Percentiles rank a stretch among this genome's conserved stretches.
These are phyloP conservation scores for Nudaria mundana DNA, from an alignment of 2,888 invertebrate genomes.

Conservation along the genomic window DNA sequence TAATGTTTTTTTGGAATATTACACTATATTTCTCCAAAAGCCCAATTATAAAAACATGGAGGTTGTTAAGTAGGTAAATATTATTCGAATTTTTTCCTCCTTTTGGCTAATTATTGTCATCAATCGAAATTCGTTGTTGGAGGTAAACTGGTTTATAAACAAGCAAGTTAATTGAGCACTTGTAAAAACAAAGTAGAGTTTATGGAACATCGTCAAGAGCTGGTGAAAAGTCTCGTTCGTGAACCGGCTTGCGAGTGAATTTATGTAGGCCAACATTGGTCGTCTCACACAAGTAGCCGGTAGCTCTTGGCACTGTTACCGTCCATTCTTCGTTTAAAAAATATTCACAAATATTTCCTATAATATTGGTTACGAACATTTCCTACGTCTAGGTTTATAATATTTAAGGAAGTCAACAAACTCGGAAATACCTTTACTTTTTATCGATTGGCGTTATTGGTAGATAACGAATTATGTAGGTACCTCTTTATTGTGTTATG, in stretches of 20 bases:
- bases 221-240: slow-evolving; percentile 45
- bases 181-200: slow-evolving; percentile 27
- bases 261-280: slow-evolving; percentile 52
- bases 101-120: slow-evolving; percentile 4
- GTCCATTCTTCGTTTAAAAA: slow-evolving; percentile 21
- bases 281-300: slow-evolving; percentile 48
- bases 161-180: slow-evolving; percentile 10
- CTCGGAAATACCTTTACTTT: background rate
- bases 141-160: slow-evolving; percentile 24
- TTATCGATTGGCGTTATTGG: background rate
- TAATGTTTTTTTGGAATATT: too few species aligned
- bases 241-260: slow-evolving; percentile 44
- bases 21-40: too few species aligned
- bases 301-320: slow-evolving; percentile 32
- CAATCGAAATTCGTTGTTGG: slow-evolving; percentile 13
- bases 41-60: background rate
- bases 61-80: background rate
- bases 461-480: too few species aligned
- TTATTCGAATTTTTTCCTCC: slow-evolving; percentile 17
- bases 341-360: slow-evolving; percentile 20
- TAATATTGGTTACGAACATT: slow-evolving; percentile 11
- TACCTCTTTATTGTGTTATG: too few species aligned
- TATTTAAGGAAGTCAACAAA: slow-evolving; percentile 14
- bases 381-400: slow-evolving; percentile 13
- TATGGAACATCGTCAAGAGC: slow-evolving; percentile 33